phyloP scores from a whole-genome alignment of 2,113 vertebrate species.

The Labeo rohita region DNA sequence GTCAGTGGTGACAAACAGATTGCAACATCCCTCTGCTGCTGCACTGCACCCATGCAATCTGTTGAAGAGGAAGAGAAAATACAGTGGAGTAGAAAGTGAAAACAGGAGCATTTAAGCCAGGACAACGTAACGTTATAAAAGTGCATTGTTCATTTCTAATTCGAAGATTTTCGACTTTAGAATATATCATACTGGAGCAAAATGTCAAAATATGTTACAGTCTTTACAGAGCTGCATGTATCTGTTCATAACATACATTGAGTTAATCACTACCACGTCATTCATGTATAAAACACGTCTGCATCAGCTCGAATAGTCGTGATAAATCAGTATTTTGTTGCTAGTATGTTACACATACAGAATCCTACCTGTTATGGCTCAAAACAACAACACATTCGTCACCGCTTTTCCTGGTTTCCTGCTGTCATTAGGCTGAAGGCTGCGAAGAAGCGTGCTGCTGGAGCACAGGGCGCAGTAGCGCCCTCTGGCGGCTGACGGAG shows the following conservation, averaged over 20 bases:
- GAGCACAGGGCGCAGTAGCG: background rate
- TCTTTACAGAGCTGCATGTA: background rate
- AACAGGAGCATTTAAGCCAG: background rate
- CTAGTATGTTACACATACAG: background rate
- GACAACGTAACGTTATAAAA: background rate
- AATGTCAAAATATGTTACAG: background rate
- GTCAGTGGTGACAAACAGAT: constrained; percentile 3
- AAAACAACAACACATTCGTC: constrained; percentile 10
- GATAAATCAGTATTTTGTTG: background rate
- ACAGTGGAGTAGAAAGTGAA: background rate
- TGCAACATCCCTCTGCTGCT: constrained; percentile 26
- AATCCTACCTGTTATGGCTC: background rate
- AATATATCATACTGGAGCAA: background rate
- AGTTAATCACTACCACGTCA: background rate
- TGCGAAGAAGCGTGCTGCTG: constrained; percentile 35
- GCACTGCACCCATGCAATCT: constrained; percentile 12
- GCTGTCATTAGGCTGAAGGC: constrained; percentile 11
- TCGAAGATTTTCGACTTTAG: background rate
- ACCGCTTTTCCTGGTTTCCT: background rate
- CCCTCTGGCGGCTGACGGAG: constrained; percentile 28
- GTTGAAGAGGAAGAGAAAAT: background rate
- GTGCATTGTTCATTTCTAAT: background rate
- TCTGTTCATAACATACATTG: background rate
- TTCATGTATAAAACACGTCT: background rate
- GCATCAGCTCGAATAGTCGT: background rate